Conservation (phyloP, 92 coral and sea anemone genomes). For the Montipora capitata region DNA sequence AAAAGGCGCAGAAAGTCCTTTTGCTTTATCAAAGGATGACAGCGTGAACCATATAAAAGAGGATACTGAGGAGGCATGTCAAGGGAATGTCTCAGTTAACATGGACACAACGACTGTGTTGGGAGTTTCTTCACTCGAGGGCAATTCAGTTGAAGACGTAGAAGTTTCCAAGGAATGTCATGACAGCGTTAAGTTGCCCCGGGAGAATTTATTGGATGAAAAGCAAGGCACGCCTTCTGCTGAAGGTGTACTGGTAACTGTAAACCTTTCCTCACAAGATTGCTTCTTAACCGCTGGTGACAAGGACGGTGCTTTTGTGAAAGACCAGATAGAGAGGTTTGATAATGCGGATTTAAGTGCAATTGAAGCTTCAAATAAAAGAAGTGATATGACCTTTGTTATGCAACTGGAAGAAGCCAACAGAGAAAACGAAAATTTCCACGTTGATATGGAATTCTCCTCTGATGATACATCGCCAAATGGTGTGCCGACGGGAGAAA, state of each 20-base stretch:
- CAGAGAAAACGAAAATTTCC: not conserved
- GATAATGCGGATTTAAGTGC: not conserved
- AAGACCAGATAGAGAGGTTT: not conserved
- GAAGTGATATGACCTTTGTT: not conserved
- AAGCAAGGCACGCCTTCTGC: not conserved
- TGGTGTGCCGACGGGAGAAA: not conserved
- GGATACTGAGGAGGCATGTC: not conserved
- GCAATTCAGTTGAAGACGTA: not conserved
- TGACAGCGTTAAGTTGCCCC: not conserved
- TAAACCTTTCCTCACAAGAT: not conserved
- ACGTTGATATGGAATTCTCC: slow-evolving; percentile 1
- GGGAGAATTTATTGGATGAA: not conserved
- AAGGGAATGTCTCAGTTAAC: not conserved
- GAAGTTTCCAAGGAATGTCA: not conserved
- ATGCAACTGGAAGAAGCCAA: not conserved
- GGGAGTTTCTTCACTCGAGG: not conserved
- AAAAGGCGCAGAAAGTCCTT: not conserved
- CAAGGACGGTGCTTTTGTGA: slow-evolving; percentile 1
- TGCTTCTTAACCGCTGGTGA: not conserved
- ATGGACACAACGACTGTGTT: not conserved
- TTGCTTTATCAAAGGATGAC: not conserved
- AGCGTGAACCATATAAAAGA: not conserved
- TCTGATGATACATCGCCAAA: slow-evolving; percentile 8
- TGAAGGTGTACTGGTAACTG: not conserved
- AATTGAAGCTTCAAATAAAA: not conserved